phyloP scores from a whole-genome alignment of 2,113 vertebrate species.

The Podiceps cristatus region DNA sequence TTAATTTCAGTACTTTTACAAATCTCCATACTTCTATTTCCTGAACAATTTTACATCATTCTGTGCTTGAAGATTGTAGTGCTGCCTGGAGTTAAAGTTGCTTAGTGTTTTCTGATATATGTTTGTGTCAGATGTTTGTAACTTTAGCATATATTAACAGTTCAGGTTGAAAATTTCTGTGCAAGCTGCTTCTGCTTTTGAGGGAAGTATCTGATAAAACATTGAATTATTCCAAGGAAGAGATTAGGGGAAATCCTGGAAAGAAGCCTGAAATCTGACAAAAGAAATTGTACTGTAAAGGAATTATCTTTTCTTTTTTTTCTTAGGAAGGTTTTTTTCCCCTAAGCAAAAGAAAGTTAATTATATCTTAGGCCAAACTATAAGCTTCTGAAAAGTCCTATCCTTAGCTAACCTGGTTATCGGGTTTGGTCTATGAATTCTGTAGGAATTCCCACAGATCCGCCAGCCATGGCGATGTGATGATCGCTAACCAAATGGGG shows the following conservation, averaged over 20 bases:
- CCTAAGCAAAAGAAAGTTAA: neutral
- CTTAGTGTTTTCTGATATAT: neutral
- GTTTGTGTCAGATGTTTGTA: neutral
- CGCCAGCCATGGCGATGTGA: neutral
- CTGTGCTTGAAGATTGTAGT: neutral
- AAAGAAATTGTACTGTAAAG: neutral
- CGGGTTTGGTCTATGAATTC: neutral
- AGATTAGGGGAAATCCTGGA: neutral
- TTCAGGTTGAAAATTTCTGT: neutral
- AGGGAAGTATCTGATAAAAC: neutral
- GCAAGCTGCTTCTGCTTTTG: neutral
- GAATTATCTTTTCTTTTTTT: neutral
- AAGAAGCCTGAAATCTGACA: neutral
- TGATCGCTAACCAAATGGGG: neutral
- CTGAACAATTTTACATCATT: neutral
- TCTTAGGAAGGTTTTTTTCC: neutral
- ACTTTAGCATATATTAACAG: neutral
- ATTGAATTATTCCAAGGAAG: neutral
- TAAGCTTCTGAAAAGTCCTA: neutral
- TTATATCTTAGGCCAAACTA: neutral
- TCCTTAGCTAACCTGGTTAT: neutral
- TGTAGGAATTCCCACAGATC: neutral
- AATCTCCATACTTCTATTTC: neutral
- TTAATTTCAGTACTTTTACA: neutral
- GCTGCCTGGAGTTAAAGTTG: neutral